Evolutionary conservation across 2,797 vertebrate genomes (phyloP).

Genomic region (Sebastes steindachneri): DNA sequence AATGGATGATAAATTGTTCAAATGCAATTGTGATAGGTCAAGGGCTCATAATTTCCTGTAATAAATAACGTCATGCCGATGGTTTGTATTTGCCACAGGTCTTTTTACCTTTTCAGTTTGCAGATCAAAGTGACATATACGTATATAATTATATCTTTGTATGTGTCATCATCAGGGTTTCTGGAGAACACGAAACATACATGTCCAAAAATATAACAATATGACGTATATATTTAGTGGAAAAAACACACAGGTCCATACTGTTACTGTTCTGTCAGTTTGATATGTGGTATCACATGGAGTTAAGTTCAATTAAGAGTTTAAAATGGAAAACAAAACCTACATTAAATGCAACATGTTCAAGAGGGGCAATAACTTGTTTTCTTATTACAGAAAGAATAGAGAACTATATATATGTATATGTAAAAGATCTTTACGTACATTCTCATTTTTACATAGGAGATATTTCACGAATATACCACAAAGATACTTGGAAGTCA

Average conservation of each 20-base stretch:
- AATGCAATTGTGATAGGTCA: constrained; percentile 79
- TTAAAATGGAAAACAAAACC: constrained; percentile 74
- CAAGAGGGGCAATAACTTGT: constrained; percentile 86
- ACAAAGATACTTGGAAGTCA: constrained; percentile 77
- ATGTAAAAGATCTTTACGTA: constrained; percentile 77
- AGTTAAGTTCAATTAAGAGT: constrained; percentile 71
- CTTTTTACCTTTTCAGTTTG: constrained; percentile 60
- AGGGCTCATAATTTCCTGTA: constrained; percentile 82
- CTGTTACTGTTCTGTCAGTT: constrained; percentile 78
- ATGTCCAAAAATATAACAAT: constrained; percentile 74
- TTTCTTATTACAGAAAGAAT: constrained; percentile 80
- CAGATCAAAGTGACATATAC: constrained; percentile 64
- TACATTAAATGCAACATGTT: constrained; percentile 78
- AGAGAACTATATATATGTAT: constrained; percentile 77
- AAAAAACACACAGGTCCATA: constrained; percentile 73
- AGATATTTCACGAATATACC: constrained; percentile 76
- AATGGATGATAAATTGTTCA: constrained; percentile 62
- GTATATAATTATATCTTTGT: constrained; percentile 73
- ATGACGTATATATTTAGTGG: constrained; percentile 72
- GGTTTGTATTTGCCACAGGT: constrained; percentile 73
- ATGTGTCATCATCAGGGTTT: constrained; percentile 75
- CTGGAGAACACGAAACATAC: constrained; percentile 68
- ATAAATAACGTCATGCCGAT: constrained; percentile 63
- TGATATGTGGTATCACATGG: constrained; percentile 79
- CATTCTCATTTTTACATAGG: constrained; percentile 79